These are phyloP conservation scores for Micromussa lordhowensis DNA, from an alignment of 92 coral and sea anemone genomes.

Conservation along the genomic window DNA sequence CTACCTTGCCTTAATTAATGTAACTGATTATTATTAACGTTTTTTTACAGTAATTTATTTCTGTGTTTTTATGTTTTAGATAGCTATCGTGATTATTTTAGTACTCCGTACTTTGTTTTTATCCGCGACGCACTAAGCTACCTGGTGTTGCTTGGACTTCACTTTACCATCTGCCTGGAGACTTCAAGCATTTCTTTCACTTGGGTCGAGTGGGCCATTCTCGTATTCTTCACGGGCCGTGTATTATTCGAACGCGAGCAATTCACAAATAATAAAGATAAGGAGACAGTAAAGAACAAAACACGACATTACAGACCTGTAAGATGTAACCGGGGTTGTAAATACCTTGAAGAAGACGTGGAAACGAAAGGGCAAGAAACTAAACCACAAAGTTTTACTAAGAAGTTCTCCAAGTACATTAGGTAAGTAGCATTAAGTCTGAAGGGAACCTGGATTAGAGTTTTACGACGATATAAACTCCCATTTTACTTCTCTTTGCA, in stretches of 20 bases:
- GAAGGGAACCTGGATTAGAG: no score
- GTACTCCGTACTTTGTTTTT: background rate
- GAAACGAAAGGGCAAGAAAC: background rate
- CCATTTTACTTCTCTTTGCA: no score
- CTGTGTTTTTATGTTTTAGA: background rate
- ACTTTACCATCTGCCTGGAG: background rate
- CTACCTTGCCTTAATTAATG: no score
- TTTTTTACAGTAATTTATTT: no score
- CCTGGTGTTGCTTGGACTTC: background rate
- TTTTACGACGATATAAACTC: no score
- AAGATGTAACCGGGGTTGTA: background rate
- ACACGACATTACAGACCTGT: background rate
- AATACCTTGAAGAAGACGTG: background rate
- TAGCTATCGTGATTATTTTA: background rate
- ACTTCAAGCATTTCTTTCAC: background rate
- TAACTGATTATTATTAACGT: no score
- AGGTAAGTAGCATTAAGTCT: background rate
- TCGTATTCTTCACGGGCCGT: slow-evolving; percentile 2
- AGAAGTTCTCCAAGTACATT: background rate
- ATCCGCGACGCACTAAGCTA: slow-evolving; percentile 7
- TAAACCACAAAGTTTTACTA: background rate
- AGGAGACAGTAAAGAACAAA: background rate
- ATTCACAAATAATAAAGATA: background rate
- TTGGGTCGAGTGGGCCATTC: background rate
- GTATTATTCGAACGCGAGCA: background rate